Evolutionary conservation across 2,113 vertebrate genomes (phyloP).

Genomic region (Malaclemys terrapin): DNA sequence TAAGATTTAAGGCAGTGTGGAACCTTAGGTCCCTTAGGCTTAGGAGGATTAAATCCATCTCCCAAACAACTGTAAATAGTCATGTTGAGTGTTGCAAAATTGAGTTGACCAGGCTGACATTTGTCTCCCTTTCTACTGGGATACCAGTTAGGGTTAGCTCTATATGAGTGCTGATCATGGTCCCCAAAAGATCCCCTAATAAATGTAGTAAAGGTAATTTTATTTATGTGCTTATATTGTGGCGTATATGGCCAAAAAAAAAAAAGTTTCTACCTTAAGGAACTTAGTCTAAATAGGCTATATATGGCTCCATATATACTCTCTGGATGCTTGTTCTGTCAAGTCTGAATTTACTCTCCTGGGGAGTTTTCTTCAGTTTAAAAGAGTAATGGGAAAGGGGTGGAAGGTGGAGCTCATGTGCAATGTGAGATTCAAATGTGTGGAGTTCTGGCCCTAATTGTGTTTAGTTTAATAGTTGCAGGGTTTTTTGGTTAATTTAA

Average conservation of each 20-base stretch:
- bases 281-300: background rate
- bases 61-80: background rate
- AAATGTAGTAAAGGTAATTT: background rate
- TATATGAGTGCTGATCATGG: background rate
- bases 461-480: background rate
- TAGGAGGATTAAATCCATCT: background rate
- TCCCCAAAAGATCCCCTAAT: background rate
- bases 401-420: background rate
- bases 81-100: background rate
- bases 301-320: background rate
- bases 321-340: background rate
- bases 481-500: background rate
- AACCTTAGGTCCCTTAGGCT: accelerated
- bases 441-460: background rate
- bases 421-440: background rate
- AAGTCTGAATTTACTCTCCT: background rate
- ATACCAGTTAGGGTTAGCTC: background rate
- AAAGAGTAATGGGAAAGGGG: background rate
- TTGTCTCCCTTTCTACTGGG: background rate
- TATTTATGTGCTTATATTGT: background rate
- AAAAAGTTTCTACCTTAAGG: background rate
- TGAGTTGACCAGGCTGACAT: background rate
- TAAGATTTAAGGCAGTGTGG: background rate
- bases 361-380: background rate
- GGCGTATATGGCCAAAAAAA: background rate